Base-by-base conservation (phyloP, 1,140 invertebrate species). In the Orchesella cincta region DNA sequence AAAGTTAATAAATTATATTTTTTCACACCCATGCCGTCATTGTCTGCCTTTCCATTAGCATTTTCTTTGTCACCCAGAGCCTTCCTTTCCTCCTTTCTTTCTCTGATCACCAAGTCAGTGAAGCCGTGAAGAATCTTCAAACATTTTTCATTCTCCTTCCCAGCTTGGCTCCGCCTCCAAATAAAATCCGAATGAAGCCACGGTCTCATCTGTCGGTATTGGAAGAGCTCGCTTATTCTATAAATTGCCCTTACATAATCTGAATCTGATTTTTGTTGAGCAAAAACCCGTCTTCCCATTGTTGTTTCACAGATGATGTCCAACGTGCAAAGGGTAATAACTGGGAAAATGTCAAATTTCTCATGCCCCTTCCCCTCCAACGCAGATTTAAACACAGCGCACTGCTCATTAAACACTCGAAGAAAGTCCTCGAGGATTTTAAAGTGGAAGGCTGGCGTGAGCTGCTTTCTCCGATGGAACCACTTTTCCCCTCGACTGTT, bases 391-490 rank as follows among this genome's bases (percentile, higher is more conserved):
- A 97, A 86, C 23, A 90, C 87, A 2, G 88, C 84, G 35, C 90
- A 88, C 81, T 96, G 93, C 78, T 92, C 90, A 80, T 92, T 91
- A 84, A 97, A 94, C 0, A 95, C 89, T 26, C 90, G 89, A 12
- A 95, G 83, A 83, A 96, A 97, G 79, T 93, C 90, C 80, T 97
- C 91, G 51, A 97, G 86, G 62, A 97, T 94, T 76, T 91, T 90
- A 83, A 95, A 95, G 85, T 96, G 95, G 85, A 97, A 97, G 0
- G 94, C 91, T 29, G 95, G 95, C 0, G 94, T 97, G 14, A 97
- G 84, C 70, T 95, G 87, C 85, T 93, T 94, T 73, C 95, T 87
- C n/a, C 93, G 86, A 0, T 84, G 82, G 64, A 90, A 89, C 94
- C 95, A 98, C 86, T 94, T 94, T 16, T 86, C 85, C 52, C 93